Evolutionary conservation across 2,888 invertebrate species (phyloP), one percentile per base, ranked within the genome.

Genomic region (Deilephila porcellus): DNA sequence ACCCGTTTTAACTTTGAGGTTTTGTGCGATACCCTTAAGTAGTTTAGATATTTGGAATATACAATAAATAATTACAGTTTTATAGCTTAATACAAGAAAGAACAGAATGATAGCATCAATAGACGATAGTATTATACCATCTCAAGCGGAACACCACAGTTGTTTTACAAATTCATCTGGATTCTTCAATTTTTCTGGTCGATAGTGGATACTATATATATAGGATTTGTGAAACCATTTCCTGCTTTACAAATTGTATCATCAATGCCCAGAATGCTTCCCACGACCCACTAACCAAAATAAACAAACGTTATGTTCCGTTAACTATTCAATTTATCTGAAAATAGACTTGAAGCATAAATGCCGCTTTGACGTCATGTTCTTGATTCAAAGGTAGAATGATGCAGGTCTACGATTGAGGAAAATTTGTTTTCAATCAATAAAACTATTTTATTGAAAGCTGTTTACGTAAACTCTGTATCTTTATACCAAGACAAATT

Each of bases 291-390:
- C 52, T 67, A 52, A 67, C 20, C 25, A 67, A 52, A 67, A 67
- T 52, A 67, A 67, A 67, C 67, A 67, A 67, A 67, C 67, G 67
- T 67, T 29, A 67, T 64, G 19, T 64, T 64, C 20, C 29, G 67
- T 67, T 67, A 67, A 67, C 67, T 67, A 67, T 67, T 67, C 67
- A 25, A 67, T 67, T 52, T 45, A 67, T 67, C 67, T 67, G 14
- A 52, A 52, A 67, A 67, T 67, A 67, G 64, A 67, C 25, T 4
- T 45, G 17, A n/a, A 67, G 45, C 52, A 25, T 67, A 67, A 45
- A 67, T 20, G 14, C 52, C 45, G 45, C 67, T 52, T 52, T 67
- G 67, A 67, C 67, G 67, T 67, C 67, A 67, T 67, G 52, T 17
- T 25, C 45, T 52, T 67, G 52, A 67, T 25, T 45, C 67, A 37